Evolutionary conservation across 2,113 vertebrate species (phyloP).

Genomic region (Atherinomorus stipes): DNA sequence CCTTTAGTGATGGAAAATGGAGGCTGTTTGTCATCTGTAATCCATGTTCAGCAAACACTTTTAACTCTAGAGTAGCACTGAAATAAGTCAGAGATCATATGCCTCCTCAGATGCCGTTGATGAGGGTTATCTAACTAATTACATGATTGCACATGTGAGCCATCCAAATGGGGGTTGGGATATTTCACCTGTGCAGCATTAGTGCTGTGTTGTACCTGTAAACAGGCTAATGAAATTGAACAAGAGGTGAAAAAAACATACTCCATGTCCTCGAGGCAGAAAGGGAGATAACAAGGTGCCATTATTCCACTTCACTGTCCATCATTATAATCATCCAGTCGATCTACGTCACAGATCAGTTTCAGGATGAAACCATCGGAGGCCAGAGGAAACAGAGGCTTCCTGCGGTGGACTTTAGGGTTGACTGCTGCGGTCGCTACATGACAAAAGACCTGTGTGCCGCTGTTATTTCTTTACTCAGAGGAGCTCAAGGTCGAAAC

Average conservation of each 20-base stretch:
- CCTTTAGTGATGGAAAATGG: not conserved
- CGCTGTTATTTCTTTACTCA: conserved; percentile 8
- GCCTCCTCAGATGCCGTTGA: not conserved
- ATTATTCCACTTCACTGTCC: conserved; percentile 8
- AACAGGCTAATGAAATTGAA: conserved; percentile 25
- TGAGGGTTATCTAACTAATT: conserved; percentile 21
- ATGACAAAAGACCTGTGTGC: conserved; percentile 50
- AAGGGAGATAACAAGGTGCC: not conserved
- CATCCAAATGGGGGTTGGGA: conserved; percentile 17
- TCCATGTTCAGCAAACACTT: not conserved
- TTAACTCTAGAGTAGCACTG: not conserved
- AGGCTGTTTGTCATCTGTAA: not conserved
- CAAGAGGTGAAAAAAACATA: not conserved
- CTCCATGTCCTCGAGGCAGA: not conserved
- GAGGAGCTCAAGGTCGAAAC: conserved; percentile 47
- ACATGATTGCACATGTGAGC: conserved; percentile 6
- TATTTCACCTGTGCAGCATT: conserved; percentile 35
- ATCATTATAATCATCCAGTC: conserved; percentile 6
- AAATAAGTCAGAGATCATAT: not conserved
- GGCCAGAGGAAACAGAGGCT: not conserved
- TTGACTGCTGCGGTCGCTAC: conserved; percentile 27
- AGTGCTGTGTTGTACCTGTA: conserved; percentile 7
- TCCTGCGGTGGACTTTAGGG: conserved; percentile 21
- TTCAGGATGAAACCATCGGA: not conserved
- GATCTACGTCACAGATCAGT: not conserved